Percentiles rank a stretch among this genome's conserved stretches.
Evolutionary conservation across 2,797 vertebrate genomes (phyloP).

Genomic region (Ctenopoma kingsleyae): DNA sequence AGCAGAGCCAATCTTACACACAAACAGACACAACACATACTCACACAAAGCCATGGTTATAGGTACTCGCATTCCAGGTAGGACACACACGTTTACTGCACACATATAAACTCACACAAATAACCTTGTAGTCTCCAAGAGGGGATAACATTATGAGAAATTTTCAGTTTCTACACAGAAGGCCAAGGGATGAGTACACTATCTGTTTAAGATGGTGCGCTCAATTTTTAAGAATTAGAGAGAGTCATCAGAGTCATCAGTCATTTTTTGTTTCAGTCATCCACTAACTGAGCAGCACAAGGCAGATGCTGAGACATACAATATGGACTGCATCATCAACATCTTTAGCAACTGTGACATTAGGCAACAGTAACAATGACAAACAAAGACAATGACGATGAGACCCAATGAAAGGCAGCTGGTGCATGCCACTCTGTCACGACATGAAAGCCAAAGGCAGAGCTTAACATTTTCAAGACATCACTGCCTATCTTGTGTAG

Average conservation of each 20-base stretch:
- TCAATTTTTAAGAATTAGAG: conserved; percentile 18
- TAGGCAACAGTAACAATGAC: conserved; percentile 25
- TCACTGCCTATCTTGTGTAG: conserved; percentile 32
- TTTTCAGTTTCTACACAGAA: conserved; percentile 33
- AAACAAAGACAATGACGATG: conserved; percentile 34
- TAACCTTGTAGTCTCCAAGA: conserved; percentile 36
- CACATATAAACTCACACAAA: conserved; percentile 14
- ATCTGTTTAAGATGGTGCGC: conserved; percentile 18
- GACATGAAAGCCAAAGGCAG: conserved; percentile 52
- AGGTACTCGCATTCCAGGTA: conserved; percentile 35
- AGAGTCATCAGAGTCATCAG: conserved; percentile 26
- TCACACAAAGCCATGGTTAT: conserved; percentile 14
- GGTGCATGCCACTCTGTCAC: conserved; percentile 26
- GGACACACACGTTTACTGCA: conserved; percentile 29
- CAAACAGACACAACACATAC: conserved; percentile 31
- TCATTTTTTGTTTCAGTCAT: conserved; percentile 42
- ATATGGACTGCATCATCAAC: conserved; percentile 12
- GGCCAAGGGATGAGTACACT: conserved; percentile 4
- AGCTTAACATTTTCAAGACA: conserved; percentile 51
- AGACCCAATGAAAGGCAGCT: conserved; percentile 54
- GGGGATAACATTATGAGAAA: conserved; percentile 33
- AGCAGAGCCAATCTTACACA: conserved; percentile 45
- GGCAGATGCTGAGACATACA: conserved; percentile 33
- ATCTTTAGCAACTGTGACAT: conserved; percentile 5
- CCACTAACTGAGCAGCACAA: conserved; percentile 29